phyloP scores from a whole-genome alignment of 2,888 invertebrate genomes.

The Pherbina coryleti region DNA sequence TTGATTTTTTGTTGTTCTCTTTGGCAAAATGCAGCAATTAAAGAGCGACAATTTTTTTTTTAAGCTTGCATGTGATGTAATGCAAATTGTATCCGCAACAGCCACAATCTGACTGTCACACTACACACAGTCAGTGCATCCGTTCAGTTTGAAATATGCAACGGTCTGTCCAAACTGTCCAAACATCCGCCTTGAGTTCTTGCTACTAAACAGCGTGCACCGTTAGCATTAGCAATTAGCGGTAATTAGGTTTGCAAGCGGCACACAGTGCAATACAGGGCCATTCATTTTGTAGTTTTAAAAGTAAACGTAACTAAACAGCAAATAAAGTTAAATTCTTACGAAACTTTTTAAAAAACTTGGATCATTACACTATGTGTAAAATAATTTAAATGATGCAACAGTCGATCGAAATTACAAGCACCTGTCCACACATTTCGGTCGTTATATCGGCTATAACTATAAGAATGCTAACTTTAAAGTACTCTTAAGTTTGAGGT shows the following conservation, averaged over 20 bases:
- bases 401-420: too few species aligned
- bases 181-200: neutral
- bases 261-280: neutral
- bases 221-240: slow-evolving; percentile 63
- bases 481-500: too few species aligned
- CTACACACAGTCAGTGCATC: neutral
- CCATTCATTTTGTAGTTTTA: too few species aligned
- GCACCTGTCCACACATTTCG: too few species aligned
- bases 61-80: neutral
- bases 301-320: too few species aligned
- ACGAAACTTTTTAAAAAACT: too few species aligned
- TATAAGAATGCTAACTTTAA: too few species aligned
- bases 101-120: too few species aligned
- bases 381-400: too few species aligned
- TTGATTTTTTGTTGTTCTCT: neutral
- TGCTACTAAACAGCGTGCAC: slow-evolving; percentile 16
- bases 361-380: too few species aligned
- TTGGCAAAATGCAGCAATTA: neutral
- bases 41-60: neutral
- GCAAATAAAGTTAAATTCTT: too few species aligned
- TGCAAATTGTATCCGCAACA: neutral
- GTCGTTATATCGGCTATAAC: too few species aligned
- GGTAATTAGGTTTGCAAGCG: slow-evolving; percentile 58
- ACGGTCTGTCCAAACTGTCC: neutral
- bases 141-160: neutral